Evolutionary conservation across 2,797 vertebrate species (phyloP), one percentile per base, ranked within the genome.

Genomic region (Numenius phaeopus): DNA sequence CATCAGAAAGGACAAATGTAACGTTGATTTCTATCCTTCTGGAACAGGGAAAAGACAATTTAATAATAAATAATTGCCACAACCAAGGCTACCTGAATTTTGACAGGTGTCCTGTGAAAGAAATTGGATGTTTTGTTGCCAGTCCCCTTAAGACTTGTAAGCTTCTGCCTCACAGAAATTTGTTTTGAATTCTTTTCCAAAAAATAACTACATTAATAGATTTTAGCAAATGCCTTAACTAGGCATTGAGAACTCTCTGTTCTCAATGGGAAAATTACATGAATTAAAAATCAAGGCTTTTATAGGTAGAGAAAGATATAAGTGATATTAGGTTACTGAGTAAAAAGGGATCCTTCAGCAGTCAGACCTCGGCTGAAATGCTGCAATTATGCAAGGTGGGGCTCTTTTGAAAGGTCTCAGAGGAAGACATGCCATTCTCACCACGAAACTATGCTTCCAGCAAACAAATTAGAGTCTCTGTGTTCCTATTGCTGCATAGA

Each of bases 281-380:
- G 61, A 96, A 93, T 95, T 95, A 88, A 95, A 94, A 97, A 87
- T 73, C 49, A 89, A 88, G 69, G 40, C 11, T 87, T 87, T 86
- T 81, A 76, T 44, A 89, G 32, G 46, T 83, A 62, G 13, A 14
- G 46, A 88, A 95, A 97, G 46, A 92, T 40, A 24, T 30, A 72
- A 93, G 55, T 78, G 22, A 50, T 90, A 70, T n/a, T 22, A 80
- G 26, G 37, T 78, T 88, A 87, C 52, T 52, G 57, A 87, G 66
- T 86, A 86, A 83, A 92, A 97, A 83, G 49, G 75, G 62, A 83
- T 81, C 85, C 71, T 92, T 92, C 46, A 75, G 78, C 47, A 76
- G 47, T 62, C 47, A 87, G 78, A 47, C 16, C 44, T 93, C 26
- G 1, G 17, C 76, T 86, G 79, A 92, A 94, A 90, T 47, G 44